Conservation (phyloP, 2,797 vertebrate species). For the Monodelphis domestica region DNA sequence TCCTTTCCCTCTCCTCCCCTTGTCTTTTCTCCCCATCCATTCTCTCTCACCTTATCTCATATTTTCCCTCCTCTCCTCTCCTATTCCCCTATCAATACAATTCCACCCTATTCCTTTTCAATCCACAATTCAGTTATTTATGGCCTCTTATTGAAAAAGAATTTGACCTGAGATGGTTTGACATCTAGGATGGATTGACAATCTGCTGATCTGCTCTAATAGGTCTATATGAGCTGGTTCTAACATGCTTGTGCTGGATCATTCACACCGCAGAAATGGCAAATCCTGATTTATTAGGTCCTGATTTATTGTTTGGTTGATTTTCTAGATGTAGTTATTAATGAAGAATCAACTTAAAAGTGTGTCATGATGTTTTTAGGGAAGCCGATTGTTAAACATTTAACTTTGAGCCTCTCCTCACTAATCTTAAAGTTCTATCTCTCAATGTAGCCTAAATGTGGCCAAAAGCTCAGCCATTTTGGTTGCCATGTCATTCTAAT, state of each 20-base stretch:
- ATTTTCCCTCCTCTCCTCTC: not conserved
- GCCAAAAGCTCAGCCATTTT: not conserved
- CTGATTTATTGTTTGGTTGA: not conserved
- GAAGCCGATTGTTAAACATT: not conserved
- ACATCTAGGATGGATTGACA: not conserved
- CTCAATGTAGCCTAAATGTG: not conserved
- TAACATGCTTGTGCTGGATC: not conserved
- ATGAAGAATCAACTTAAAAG: not conserved
- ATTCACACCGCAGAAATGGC: not conserved
- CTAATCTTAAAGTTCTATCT: not conserved
- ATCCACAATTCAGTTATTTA: too few relatives aligned
- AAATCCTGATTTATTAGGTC: not conserved
- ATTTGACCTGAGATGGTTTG: constrained; percentile 13
- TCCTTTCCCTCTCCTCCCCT: too few relatives aligned
- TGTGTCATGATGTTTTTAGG: not conserved
- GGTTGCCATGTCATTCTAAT: not conserved
- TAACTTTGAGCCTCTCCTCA: not conserved
- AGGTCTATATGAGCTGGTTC: not conserved
- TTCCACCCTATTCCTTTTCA: too few relatives aligned
- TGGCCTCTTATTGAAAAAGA: not conserved
- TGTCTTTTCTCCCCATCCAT: too few relatives aligned
- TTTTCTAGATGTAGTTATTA: not conserved
- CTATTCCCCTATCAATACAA: not conserved
- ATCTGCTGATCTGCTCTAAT: not conserved
- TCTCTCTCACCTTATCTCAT: too few relatives aligned